These are phyloP conservation scores for Pongo abelii DNA, from an alignment of 2,113 vertebrate genomes.

Conservation along the genomic window DNA sequence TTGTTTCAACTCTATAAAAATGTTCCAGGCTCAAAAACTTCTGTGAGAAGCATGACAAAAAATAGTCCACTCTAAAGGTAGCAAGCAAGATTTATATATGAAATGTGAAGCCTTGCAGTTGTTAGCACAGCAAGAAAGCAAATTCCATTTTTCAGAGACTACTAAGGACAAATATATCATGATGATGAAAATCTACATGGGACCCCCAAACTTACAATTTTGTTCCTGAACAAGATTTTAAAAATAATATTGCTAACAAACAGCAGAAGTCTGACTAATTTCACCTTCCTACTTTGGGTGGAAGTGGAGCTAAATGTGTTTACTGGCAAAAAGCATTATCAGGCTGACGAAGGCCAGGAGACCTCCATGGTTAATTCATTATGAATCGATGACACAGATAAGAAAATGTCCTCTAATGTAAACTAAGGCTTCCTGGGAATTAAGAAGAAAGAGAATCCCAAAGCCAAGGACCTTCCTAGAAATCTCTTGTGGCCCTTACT, in stretches of 20 bases:
- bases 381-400: background rate
- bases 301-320: background rate
- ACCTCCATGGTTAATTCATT: background rate
- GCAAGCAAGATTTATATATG: conserved; percentile 32
- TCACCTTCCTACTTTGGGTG: background rate
- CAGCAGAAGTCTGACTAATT: background rate
- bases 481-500: background rate
- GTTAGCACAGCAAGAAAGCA: background rate
- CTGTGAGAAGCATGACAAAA: background rate
- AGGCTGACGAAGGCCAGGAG: background rate
- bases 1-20: conserved; percentile 57
- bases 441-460: background rate
- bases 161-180: background rate
- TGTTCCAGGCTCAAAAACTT: conserved; percentile 37
- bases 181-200: background rate
- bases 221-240: background rate
- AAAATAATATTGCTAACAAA: background rate
- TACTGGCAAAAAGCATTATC: background rate
- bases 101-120: background rate
- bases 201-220: background rate
- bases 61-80: conserved; percentile 7
- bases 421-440: conserved; percentile 19
- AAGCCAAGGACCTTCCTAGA: conserved; percentile 49
- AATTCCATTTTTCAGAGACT: conserved; percentile 29
- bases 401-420: background rate